These are phyloP conservation scores for Dusona sp. DNA, from an alignment of 2,888 invertebrate genomes.

Conservation along the genomic window DNA sequence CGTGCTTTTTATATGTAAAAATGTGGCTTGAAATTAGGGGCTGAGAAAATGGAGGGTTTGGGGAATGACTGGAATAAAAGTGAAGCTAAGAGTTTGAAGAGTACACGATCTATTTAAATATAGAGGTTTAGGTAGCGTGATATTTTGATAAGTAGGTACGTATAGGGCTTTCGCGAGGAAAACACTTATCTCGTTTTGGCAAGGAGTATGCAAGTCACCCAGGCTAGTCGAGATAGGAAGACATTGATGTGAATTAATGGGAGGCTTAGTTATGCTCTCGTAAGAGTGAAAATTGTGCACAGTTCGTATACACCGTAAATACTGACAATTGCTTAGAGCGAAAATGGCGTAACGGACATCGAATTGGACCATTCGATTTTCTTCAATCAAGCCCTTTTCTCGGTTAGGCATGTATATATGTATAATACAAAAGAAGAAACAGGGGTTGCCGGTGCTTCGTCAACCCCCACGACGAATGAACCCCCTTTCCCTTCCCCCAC, in stretches of 20 bases:
- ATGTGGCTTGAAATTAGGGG: background rate
- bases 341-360: conserved; percentile 21
- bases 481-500: conserved; percentile 22
- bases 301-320: conserved; percentile 6
- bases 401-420: background rate
- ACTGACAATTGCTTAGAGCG: background rate
- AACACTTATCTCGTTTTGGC: conserved; percentile 79
- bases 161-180: conserved; percentile 31
- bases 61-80: conserved; percentile 52
- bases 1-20: background rate
- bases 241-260: conserved; percentile 85
- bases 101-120: conserved; percentile 39
- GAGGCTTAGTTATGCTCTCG: conserved; percentile 82
- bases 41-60: background rate
- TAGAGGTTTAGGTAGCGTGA: conserved; percentile 31
- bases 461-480: conserved; percentile 25
- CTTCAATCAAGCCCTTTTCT: conserved; percentile 5
- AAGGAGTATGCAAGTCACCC: conserved; percentile 83
- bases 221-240: conserved; percentile 79
- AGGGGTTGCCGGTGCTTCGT: conserved; percentile 26
- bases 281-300: conserved; percentile 64
- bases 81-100: conserved; percentile 3
- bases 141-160: conserved; percentile 28
- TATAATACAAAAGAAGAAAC: conserved; percentile 29
- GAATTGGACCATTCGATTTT: background rate